Base-by-base conservation (phyloP, 2,113 vertebrate genomes). In the Crotophaga sulcirostris region DNA sequence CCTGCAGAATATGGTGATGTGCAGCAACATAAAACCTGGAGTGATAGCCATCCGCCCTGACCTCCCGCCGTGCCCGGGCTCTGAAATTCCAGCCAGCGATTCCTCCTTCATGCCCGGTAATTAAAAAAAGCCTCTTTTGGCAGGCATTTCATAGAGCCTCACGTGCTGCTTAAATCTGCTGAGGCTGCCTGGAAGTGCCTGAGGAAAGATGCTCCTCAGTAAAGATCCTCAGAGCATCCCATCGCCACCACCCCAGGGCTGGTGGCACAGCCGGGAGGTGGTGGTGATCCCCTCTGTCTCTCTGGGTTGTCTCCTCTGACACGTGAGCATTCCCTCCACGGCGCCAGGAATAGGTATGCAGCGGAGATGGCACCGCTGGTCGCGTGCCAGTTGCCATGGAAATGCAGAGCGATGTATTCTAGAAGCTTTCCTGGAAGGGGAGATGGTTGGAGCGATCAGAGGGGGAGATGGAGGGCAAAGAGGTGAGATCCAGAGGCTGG, bases 301-400 rank as follows among this genome's bases (percentile, higher is more conserved):
- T 11, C 14, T 4, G 1, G 20, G 58, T 24, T 45, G 47, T 25
- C 20, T n/a, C 16, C 67, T 5, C 68, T 34, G 66, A 15, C 72
- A 84, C 80, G 3, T 2, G 52, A 87, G 73, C 85, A 52, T 52
- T 74, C 62, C 18, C 52, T 15, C 29, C 28, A 2, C 5, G 7
- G 52, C 12, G 3, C 89, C 93, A 12, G 66, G 29, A 66, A 47
- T 15, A 6, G 74, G 72, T 2, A 15, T 21, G 3, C 42, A 5
- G 59, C 9, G 1, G 90, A 83, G 77, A 29, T 7, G 1, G 74
- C 52, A 2, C 18, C 1, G 20, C 87, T 54, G 95, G 91, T 84
- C 36, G 44, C 2, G 42, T 87, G 89, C 94, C 83, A 3, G 97
- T 97, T 96, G 94, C 96, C 91, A 95, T 97, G 94, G 97, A 58